Conservation (phyloP, 2,113 vertebrate species). For the Electrona antarctica region DNA sequence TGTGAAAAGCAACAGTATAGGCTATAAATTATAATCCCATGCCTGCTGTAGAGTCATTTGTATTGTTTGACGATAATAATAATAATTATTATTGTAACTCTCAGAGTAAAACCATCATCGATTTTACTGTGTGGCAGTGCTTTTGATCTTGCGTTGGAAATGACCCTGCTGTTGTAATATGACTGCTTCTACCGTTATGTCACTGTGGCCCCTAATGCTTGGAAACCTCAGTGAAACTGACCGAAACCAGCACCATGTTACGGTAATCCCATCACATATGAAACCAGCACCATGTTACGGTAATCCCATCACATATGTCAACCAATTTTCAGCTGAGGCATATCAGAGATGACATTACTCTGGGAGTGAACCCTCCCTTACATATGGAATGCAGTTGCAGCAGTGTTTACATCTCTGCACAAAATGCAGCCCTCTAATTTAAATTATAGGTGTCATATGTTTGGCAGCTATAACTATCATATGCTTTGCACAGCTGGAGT, state of each 20-base stretch:
- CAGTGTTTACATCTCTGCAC: neutral
- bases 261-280: too few relatives aligned
- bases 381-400: neutral
- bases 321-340: neutral
- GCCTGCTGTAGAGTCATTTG: too few relatives aligned
- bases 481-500: neutral
- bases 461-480: neutral
- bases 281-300: neutral
- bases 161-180: conserved; percentile 54
- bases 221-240: neutral
- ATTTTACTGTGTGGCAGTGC: conserved; percentile 49
- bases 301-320: too few relatives aligned
- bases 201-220: neutral
- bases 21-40: too few relatives aligned
- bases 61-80: too few relatives aligned
- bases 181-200: conserved; percentile 39
- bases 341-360: neutral
- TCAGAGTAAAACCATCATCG: too few relatives aligned
- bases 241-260: neutral
- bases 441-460: too few relatives aligned
- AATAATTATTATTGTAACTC: too few relatives aligned
- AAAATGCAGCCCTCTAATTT: too few relatives aligned
- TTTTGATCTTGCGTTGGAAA: conserved; percentile 68
- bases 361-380: neutral
- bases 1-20: too few relatives aligned